A percentile compares a stretch with the other conserved stretches of the same genome.
These are phyloP conservation scores for Drosophila kanekoi DNA, from an alignment of 2,888 invertebrate species.

Conservation along the genomic window DNA sequence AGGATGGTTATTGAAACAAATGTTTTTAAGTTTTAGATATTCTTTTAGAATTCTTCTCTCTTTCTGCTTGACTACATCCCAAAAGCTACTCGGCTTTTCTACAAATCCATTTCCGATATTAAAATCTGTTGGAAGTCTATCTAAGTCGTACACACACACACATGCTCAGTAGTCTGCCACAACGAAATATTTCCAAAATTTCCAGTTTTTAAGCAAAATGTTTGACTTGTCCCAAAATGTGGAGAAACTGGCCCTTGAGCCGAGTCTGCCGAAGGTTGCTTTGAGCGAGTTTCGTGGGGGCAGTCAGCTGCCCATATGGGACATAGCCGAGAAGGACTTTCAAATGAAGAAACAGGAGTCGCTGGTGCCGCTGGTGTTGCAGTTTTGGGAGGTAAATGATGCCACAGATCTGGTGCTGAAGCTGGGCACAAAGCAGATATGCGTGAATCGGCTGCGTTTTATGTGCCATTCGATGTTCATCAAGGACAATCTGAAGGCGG, in stretches of 20 bases:
- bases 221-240: neutral
- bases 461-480: slow-evolving; percentile 28
- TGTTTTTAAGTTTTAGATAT: no score
- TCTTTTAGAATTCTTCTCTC: no score
- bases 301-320: slow-evolving; percentile 9
- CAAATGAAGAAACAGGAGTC: slow-evolving; percentile 3
- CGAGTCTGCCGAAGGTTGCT: slow-evolving; percentile 15
- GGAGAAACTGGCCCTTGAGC: slow-evolving; percentile 24
- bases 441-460: slow-evolving; percentile 39
- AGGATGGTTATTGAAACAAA: no score
- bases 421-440: slow-evolving; percentile 26
- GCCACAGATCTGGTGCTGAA: slow-evolving; percentile 26
- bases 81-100: no score
- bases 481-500: neutral
- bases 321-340: neutral
- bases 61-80: no score
- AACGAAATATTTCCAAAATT: slow-evolving; percentile 21
- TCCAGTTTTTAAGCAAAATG: neutral
- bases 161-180: neutral
- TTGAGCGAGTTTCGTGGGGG: slow-evolving; percentile 26
- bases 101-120: neutral
- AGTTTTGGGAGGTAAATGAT: slow-evolving; percentile 20
- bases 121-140: neutral
- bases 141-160: neutral
- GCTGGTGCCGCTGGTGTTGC: slow-evolving; percentile 7